Percentiles rank a stretch among this genome's conserved stretches.
Conservation (phyloP, 2,797 vertebrate genomes). For the Natrix natrix region DNA sequence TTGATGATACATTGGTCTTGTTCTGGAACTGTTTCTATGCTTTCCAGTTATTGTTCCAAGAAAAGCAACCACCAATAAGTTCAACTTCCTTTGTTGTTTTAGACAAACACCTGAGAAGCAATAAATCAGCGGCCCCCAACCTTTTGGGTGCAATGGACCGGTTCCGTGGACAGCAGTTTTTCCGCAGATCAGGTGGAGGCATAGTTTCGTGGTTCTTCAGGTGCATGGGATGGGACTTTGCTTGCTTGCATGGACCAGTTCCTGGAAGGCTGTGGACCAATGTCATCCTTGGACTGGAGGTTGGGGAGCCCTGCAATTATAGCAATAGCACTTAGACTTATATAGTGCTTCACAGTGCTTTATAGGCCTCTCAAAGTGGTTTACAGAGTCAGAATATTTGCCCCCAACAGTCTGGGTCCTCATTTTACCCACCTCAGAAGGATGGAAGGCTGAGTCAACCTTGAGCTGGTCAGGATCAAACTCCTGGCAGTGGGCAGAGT, state of each 20-base stretch:
- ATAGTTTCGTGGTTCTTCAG: background rate
- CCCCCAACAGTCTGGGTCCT: no score
- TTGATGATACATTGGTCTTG: background rate
- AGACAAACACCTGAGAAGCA: background rate
- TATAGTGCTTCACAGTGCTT: no score
- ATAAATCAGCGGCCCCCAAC: background rate
- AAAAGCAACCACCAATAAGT: background rate
- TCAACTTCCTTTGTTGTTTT: background rate
- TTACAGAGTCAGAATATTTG: no score
- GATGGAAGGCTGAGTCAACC: no score
- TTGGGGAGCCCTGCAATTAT: background rate
- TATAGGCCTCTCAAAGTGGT: no score
- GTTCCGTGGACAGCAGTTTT: background rate
- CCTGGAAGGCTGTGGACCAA: background rate
- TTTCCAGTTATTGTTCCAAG: background rate
- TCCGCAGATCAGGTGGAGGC: background rate
- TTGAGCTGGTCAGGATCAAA: no score
- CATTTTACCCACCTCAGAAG: no score
- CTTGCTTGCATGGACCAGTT: background rate
- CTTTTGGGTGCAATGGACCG: no score
- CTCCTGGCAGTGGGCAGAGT: no score
- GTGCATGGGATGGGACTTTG: background rate
- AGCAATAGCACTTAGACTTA: no score
- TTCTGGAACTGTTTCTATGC: background rate
- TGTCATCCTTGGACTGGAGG: background rate